phyloP scores from a whole-genome alignment of 2,888 invertebrate species.

The Actias luna region DNA sequence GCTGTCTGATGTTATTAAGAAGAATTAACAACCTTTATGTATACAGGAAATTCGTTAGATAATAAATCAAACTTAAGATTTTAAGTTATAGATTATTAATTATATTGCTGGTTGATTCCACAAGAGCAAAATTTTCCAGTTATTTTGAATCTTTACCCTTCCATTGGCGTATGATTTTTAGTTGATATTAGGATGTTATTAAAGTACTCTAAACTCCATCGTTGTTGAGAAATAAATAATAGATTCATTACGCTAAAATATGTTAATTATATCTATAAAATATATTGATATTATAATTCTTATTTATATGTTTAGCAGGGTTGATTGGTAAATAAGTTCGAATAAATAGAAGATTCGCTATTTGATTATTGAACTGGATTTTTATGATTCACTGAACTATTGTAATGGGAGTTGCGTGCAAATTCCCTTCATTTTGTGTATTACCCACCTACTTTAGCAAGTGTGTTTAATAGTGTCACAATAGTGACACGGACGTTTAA shows the following conservation, averaged over 20 bases:
- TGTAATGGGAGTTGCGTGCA: neutral
- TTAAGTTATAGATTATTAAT: neutral
- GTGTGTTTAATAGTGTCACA: constrained; percentile 40
- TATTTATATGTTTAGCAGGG: neutral
- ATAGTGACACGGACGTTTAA: constrained; percentile 55
- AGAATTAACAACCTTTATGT: too few relatives aligned
- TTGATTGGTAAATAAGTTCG: neutral
- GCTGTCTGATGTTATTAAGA: too few relatives aligned
- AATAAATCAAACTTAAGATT: too few relatives aligned
- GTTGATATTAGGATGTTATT: neutral
- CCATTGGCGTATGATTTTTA: neutral
- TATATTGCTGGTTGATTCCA: neutral
- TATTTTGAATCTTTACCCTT: neutral
- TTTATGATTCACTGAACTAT: neutral
- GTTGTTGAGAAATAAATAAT: neutral
- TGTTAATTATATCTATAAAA: neutral
- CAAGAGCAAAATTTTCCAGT: neutral
- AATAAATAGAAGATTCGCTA: neutral
- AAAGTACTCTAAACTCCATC: neutral
- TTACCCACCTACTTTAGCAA: constrained; percentile 1
- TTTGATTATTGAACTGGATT: neutral
- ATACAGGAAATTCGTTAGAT: too few relatives aligned
- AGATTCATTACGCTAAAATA: neutral
- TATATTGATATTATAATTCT: neutral
- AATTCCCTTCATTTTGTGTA: constrained; percentile 13